phyloP scores from a whole-genome alignment of 2,797 vertebrate species.

The Macrochelys suwanniensis region DNA sequence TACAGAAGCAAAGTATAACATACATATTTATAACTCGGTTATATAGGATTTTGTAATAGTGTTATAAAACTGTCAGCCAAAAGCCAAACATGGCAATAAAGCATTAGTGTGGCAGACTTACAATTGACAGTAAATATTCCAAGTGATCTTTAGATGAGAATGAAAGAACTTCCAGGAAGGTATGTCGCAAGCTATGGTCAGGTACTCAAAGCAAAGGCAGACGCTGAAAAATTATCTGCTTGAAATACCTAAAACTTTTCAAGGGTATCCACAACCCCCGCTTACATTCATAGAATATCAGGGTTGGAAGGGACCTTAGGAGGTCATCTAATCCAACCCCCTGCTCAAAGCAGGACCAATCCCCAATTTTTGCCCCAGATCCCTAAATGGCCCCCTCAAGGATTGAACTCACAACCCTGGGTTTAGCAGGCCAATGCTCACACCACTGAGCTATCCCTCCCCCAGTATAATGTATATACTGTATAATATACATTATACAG shows the following conservation, averaged over 20 bases:
- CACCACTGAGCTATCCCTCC: too few species aligned
- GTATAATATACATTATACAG: background rate
- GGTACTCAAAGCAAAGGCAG: background rate
- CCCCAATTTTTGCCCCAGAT: too few species aligned
- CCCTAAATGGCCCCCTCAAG: too few species aligned
- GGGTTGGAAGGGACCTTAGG: too few species aligned
- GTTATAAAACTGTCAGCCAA: background rate
- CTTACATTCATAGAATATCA: too few species aligned
- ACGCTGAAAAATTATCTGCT: background rate
- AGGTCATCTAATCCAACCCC: too few species aligned
- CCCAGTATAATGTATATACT: too few species aligned
- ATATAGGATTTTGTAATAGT: background rate
- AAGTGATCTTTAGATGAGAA: background rate
- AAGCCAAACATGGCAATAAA: background rate
- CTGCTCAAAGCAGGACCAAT: too few species aligned
- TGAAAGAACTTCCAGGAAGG: background rate
- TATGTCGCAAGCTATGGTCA: background rate
- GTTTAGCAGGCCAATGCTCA: too few species aligned
- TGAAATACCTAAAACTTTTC: background rate
- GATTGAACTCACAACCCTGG: too few species aligned
- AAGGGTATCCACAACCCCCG: background rate
- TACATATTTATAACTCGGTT: background rate
- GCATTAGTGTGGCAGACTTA: background rate
- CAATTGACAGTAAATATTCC: background rate
- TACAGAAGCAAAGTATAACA: background rate